A percentile compares a stretch with the other conserved stretches of the same genome.
Evolutionary conservation across 2,888 invertebrate species (phyloP).

Genomic region (Polietes domitor): DNA sequence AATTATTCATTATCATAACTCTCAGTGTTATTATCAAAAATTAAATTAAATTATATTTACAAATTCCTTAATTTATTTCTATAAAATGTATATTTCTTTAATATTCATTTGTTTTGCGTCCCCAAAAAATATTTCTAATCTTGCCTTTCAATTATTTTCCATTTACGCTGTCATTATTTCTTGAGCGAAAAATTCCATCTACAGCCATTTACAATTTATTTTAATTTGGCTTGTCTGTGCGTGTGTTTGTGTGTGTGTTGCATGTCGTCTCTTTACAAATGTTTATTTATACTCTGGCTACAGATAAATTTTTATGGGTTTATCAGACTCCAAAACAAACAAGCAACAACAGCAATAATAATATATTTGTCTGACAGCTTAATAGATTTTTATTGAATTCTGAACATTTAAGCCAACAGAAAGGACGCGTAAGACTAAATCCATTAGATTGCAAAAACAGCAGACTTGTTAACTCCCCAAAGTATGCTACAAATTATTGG

Average conservation of each 20-base stretch:
- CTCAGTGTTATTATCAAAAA: too few relatives aligned
- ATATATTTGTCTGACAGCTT: constrained; percentile 59
- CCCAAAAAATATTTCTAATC: too few relatives aligned
- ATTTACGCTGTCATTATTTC: not conserved
- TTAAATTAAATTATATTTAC: too few relatives aligned
- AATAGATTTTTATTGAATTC: constrained; percentile 61
- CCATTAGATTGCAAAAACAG: constrained; percentile 29
- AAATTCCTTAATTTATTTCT: too few relatives aligned
- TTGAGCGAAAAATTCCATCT: constrained; percentile 35
- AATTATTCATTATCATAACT: too few relatives aligned
- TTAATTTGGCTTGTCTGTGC: constrained; percentile 42
- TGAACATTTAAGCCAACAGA: constrained; percentile 42
- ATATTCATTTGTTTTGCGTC: too few relatives aligned
- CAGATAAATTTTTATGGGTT: not conserved
- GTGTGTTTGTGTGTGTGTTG: not conserved
- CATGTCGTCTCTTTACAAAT: constrained; percentile 41
- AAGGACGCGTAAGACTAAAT: not conserved
- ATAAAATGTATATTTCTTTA: too few relatives aligned
- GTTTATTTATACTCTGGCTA: constrained; percentile 36
- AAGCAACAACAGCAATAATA: constrained; percentile 29
- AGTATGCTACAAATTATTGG: constrained; percentile 23
- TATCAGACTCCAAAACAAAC: not conserved
- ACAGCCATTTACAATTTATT: constrained; percentile 55
- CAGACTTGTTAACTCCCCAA: not conserved
- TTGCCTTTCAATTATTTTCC: too few relatives aligned